Conservation (phyloP, 1,140 invertebrate species). For the Procambarus virginalis region DNA sequence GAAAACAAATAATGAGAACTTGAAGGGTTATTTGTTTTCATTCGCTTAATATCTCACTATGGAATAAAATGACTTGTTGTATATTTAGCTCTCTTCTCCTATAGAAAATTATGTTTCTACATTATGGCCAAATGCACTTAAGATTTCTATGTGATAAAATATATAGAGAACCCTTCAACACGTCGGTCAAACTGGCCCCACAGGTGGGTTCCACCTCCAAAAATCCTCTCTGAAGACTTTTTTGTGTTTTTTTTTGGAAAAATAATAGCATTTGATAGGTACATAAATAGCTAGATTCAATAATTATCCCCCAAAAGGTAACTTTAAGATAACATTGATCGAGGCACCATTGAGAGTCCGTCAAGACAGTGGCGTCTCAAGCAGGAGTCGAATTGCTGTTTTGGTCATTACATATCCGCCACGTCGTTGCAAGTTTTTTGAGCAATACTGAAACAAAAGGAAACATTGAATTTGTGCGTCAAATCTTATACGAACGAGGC, state of each 20-base stretch:
- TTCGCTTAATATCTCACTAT: background rate
- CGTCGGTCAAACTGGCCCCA: slow-evolving; percentile 22
- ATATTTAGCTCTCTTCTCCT: background rate
- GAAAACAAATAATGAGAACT: no score
- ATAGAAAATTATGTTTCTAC: background rate
- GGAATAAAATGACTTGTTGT: background rate
- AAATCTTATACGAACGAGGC: background rate
- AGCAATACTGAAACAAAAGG: slow-evolving; percentile 8
- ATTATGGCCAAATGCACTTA: background rate
- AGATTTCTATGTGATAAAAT: background rate
- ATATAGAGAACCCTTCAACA: background rate
- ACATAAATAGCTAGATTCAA: background rate
- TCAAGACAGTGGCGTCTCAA: background rate
- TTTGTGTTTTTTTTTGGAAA: background rate
- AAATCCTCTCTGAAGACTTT: background rate
- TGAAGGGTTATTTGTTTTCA: no score
- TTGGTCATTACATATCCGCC: background rate
- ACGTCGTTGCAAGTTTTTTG: slow-evolving; percentile 24
- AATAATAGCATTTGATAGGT: background rate
- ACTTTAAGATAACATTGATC: background rate
- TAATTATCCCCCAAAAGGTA: background rate
- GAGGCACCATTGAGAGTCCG: background rate
- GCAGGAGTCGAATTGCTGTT: background rate
- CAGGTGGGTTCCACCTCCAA: background rate
- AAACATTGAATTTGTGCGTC: background rate